Evolutionary conservation across 2,888 invertebrate species (phyloP), one percentile per base, ranked within the genome.

Genomic region (Ischnura elegans): DNA sequence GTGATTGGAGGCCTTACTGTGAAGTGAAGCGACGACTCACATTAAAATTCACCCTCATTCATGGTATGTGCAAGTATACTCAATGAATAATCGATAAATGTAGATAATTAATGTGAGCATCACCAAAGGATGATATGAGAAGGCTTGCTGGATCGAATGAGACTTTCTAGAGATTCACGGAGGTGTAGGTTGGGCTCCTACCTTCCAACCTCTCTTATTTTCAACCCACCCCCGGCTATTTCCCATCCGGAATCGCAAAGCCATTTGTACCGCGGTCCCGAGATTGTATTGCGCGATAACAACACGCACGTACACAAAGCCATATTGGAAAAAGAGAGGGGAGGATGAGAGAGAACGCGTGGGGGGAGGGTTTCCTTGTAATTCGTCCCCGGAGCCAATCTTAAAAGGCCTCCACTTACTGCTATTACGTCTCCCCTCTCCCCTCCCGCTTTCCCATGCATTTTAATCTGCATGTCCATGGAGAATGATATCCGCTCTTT

Each of bases 261-360:
- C 43, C 61, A 90, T 90, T 90, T 87, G 51, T 87, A 87, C 42
- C 42, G 10, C 10, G n/a, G 76, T 55, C 61, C 43, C n/a, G 45
- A 90, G 90, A 90, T 90, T 66, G 43, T 66, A 61, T 90, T 90
- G 45, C 90, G 43, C 90, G 90, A 90, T 90, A 61, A 90, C 87
- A 87, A 55, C 51, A 55, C 90, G n/a, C n/a, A 45, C 90, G 42
- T 36, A 13, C 76, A 36, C 76, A 36, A 29, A 36, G 29, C 6
- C n/a, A 61, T 6, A 61, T 51, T 51, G 25, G 61, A 21, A n/a
- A 61, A n/a, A 6, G n/a, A 61, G 61, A 61, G 16, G 16, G 16
- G 25, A 25, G 55, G 21, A 21, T 10, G 66, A 29, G 29, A 55
- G 55, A 55, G 66, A 29, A 29, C n/a, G 66, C 29, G 76, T 36